Base-by-base conservation (phyloP, 2,113 vertebrate genomes). In the Neotoma lepida region DNA sequence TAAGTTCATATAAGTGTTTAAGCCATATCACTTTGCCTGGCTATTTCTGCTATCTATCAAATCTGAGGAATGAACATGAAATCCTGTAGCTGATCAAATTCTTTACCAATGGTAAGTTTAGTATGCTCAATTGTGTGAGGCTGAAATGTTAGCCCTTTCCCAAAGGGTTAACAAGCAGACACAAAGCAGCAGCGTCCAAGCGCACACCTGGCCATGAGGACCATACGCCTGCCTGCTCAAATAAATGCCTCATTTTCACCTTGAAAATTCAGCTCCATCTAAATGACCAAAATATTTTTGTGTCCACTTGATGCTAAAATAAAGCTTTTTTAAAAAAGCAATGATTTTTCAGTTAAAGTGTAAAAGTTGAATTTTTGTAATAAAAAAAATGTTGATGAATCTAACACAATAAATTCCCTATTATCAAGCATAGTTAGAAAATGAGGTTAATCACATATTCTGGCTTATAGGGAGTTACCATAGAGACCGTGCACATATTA, bases 381-480 rank as follows among this genome's bases (percentile, higher is more conserved):
- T 84, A 84, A 94, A 92, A 71, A 93, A 54, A 95, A 64, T 76
- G 90, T 54, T 82, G 96, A 97, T 46, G 26, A 96, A 96, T 71
- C n/a, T 49, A 63, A 82, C 85, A 95, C 26, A 96, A 96, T 92
- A 95, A 94, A 90, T 93, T 93, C 88, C 46, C 54, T 96, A 94
- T 96, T 95, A 94, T 86, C 94, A 95, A 92, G 90, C 86, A 86
- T 94, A 90, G 96, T 63, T 95, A 64, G 91, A 96, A 97, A 97
- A 97, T 96, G 93, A 97, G 92, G 97, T 97, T 96, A 97, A 97
- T 97, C 89, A 97, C 94, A 95, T 94, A 97, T 95, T 96, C 96
- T 96, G 90, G 90, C 85, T 97, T 97, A 96, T 96, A 94, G 71
- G 86, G 90, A 88, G 96, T 97, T 97, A 96, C 96, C 96, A 97